These are phyloP conservation scores for Neolamprologus toae DNA, from an alignment of 2,113 vertebrate genomes.

Conservation along the genomic window DNA sequence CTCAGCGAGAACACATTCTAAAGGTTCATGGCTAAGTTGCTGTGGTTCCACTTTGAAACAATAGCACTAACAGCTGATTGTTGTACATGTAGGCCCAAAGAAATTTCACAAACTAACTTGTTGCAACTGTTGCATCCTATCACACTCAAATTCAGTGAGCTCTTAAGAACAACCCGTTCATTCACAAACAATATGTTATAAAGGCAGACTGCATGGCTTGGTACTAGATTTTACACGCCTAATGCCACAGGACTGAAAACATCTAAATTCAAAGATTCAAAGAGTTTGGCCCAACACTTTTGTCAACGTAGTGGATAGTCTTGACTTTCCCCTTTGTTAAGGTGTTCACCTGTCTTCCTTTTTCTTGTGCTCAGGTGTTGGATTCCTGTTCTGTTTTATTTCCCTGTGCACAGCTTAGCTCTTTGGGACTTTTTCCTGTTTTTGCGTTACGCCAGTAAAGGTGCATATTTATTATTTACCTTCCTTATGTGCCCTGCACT, in stretches of 20 bases:
- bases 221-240: not conserved
- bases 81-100: not conserved
- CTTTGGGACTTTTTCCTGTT: not conserved
- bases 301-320: not conserved
- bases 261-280: not conserved
- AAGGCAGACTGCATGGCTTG: not conserved
- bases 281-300: not conserved
- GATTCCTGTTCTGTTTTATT: not conserved
- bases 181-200: not conserved
- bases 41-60: not conserved
- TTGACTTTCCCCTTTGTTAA: not conserved
- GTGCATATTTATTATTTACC: not conserved
- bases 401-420: not conserved
- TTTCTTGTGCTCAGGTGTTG: not conserved
- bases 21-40: not conserved
- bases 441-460: rapidly evolving
- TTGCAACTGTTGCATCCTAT: not conserved
- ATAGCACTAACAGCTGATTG: not conserved
- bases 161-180: not conserved
- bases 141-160: not conserved
- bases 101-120: not conserved
- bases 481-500: not conserved
- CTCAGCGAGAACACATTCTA: not conserved
- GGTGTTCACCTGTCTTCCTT: not conserved
- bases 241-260: not conserved